phyloP scores from a whole-genome alignment of 2,888 invertebrate genomes.

The Charanyca ferruginea region DNA sequence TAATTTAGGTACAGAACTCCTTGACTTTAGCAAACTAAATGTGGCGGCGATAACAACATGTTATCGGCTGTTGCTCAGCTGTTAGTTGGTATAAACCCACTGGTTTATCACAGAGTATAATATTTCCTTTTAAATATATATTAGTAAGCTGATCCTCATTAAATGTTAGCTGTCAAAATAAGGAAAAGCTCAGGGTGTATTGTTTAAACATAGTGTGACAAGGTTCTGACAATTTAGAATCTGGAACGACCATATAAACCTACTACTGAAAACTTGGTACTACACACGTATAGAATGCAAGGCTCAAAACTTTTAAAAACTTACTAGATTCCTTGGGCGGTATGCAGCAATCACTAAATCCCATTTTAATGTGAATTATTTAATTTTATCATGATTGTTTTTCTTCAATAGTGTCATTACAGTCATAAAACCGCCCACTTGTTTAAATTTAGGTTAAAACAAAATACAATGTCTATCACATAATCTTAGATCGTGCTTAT shows the following conservation, averaged over 20 bases:
- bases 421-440: constrained; percentile 24
- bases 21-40: no score
- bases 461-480: constrained; percentile 27
- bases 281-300: not conserved
- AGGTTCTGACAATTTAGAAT: not conserved
- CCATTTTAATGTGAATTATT: constrained; percentile 72
- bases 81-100: constrained; percentile 5
- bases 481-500: constrained; percentile 51
- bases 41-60: not conserved
- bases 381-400: constrained; percentile 37
- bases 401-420: constrained; percentile 31
- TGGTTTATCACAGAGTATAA: not conserved
- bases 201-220: not conserved
- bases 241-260: no score
- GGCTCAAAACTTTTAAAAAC: constrained; percentile 63
- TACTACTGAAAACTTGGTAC: not conserved
- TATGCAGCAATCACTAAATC: constrained; percentile 81
- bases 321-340: constrained; percentile 84
- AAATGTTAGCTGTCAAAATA: not conserved
- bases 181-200: not conserved
- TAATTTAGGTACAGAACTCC: no score
- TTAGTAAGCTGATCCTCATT: not conserved
- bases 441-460: constrained; percentile 23
- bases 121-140: not conserved
- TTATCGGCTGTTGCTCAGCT: constrained; percentile 17